These are phyloP conservation scores for Drosophila dives DNA, from an alignment of 2,888 invertebrate genomes.

Conservation along the genomic window DNA sequence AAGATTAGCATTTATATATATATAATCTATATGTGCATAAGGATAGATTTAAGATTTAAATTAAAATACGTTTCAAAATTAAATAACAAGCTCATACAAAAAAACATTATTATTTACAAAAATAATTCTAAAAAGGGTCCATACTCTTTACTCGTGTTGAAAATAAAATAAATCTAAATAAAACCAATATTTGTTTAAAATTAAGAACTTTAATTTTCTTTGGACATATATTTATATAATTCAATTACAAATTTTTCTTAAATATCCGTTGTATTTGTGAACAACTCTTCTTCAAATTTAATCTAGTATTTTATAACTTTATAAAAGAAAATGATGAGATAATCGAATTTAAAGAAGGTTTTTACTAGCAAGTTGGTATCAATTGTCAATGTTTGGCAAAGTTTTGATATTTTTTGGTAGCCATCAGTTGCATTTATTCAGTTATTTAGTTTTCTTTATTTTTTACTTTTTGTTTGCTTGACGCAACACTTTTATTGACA, in stretches of 20 bases:
- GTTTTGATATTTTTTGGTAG: background rate
- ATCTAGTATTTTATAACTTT: too few relatives aligned
- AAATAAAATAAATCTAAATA: background rate
- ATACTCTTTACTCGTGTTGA: background rate
- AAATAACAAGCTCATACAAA: background rate
- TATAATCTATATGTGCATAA: background rate
- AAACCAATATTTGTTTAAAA: background rate
- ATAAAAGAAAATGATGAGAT: background rate
- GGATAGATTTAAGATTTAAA: background rate
- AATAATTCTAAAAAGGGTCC: background rate
- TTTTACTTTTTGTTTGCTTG: background rate
- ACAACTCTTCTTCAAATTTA: background rate
- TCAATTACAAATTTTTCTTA: too few relatives aligned
- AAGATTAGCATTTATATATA: background rate
- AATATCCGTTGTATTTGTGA: background rate
- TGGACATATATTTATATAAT: too few relatives aligned
- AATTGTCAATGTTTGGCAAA: background rate
- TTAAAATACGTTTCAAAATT: background rate
- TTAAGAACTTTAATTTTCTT: background rate
- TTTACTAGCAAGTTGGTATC: background rate
- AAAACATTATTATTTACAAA: background rate
- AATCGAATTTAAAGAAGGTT: background rate
- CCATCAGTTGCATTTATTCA: conserved; percentile 11
- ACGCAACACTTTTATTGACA: background rate
- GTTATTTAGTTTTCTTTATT: conserved; percentile 35